Base-by-base conservation (phyloP, 2,888 invertebrate species). In the Pantelozetes paolii region DNA sequence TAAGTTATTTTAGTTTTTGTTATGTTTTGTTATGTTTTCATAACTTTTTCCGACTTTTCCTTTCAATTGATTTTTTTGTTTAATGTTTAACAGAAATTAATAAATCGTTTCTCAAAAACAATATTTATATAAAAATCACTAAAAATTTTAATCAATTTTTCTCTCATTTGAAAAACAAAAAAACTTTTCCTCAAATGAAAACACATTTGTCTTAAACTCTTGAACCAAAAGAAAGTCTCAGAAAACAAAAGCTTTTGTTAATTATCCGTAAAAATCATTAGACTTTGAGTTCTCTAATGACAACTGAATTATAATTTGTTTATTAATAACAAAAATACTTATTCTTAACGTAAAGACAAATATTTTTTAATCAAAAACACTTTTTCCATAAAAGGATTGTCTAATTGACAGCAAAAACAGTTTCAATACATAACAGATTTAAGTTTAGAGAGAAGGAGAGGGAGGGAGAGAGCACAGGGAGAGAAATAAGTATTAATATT, bases 251-350 rank as follows among this genome's bases (percentile, higher is more conserved):
- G 23, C 3, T 54, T 50, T 20, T n/a, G n/a, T 8, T 20, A 50
- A 50, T 50, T 50, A 50, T 20, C 20, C n/a, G n/a, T 20, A 23
- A 54, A 54, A 26, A 26, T 54, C 54, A 54, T 54, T 54, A 54
- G 54, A 54, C 54, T 54, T 54, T 45, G n/a, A n/a, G n/a, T n/a
- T n/a, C n/a, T 45, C 26, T 54, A 23, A 54, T 54, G 26, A 54
- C 23, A 13, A 54, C 11, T 26, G 6, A 50, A 50, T 20, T 20
- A 50, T n/a, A 20, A 2, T 50, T 50, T 50, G 54, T 23, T 6
- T 9, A 54, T 54, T 54, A 6, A 54, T 26, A 54, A 40, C n/a
- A 23, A 45, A 11, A 45, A 45, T 11, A 45, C 8, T 15, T 45
- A 45, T n/a, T n/a, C n/a, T n/a, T n/a, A n/a, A n/a, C n/a, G n/a